Percentiles rank a stretch among this genome's conserved stretches.
These are phyloP conservation scores for Heliothis peltigera DNA, from an alignment of 2,888 invertebrate species.

Conservation along the genomic window DNA sequence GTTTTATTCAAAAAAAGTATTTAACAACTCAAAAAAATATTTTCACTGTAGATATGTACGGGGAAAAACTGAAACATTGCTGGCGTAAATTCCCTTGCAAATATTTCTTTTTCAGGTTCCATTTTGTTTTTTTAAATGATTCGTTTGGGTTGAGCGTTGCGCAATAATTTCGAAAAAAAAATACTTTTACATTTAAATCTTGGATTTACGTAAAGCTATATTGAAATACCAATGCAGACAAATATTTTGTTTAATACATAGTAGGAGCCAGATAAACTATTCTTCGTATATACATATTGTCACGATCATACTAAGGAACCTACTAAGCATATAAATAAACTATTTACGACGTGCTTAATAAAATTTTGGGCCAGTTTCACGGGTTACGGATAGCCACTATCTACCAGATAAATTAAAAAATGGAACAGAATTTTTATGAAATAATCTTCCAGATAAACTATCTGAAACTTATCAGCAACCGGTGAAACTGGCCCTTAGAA, in stretches of 20 bases:
- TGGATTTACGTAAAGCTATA: not conserved
- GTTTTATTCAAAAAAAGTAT: constrained; percentile 19
- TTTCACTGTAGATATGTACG: constrained; percentile 1
- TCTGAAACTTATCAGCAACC: too few relatives aligned
- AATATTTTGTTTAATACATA: not conserved
- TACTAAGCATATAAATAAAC: too few relatives aligned
- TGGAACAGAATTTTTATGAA: too few relatives aligned
- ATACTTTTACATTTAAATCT: not conserved
- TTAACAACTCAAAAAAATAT: constrained; percentile 9
- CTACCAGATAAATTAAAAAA: too few relatives aligned
- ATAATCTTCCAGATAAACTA: too few relatives aligned
- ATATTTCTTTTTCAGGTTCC: not conserved
- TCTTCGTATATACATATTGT: too few relatives aligned
- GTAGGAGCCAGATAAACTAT: too few relatives aligned
- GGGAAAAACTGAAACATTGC: constrained; percentile 20
- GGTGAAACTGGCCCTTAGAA: too few relatives aligned
- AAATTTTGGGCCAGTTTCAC: too few relatives aligned
- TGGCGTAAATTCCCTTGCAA: constrained; percentile 7
- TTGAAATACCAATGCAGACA: not conserved
- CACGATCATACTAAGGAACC: too few relatives aligned
- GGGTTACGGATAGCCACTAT: too few relatives aligned
- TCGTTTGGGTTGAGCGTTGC: not conserved
- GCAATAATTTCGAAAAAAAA: not conserved
- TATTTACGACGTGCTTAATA: too few relatives aligned
- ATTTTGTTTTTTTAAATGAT: constrained; percentile 20